phyloP scores from a whole-genome alignment of 2,797 vertebrate genomes.

The Hylomyscus alleni region DNA sequence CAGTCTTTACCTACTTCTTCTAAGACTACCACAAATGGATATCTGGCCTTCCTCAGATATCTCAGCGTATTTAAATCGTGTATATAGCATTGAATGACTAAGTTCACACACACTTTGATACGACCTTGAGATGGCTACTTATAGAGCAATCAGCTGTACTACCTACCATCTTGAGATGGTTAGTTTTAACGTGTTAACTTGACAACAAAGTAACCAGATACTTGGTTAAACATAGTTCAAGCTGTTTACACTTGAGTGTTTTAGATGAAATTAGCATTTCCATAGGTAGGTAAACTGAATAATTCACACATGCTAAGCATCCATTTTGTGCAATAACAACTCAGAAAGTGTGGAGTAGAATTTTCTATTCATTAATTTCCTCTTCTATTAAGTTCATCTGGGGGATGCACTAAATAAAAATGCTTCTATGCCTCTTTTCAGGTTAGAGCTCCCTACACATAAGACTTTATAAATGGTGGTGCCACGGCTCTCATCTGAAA shows the following conservation, averaged over 20 bases:
- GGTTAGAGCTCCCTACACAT: neutral
- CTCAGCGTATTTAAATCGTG: neutral
- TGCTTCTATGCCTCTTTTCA: neutral
- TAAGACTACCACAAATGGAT: neutral
- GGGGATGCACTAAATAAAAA: slow-evolving; percentile 1
- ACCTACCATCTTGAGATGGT: neutral
- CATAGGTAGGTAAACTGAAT: neutral
- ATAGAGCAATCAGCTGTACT: neutral
- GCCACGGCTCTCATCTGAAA: slow-evolving; percentile 17
- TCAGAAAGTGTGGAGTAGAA: neutral
- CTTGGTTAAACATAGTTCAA: neutral
- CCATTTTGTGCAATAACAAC: neutral
- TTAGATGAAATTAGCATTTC: neutral
- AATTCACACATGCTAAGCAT: neutral
- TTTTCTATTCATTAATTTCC: slow-evolving; percentile 30
- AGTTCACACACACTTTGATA: neutral
- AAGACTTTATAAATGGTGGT: neutral
- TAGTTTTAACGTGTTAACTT: neutral
- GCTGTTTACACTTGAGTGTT: neutral
- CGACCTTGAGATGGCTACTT: neutral
- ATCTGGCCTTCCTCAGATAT: neutral
- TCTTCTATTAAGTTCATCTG: slow-evolving; percentile 37
- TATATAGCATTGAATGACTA: neutral
- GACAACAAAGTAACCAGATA: neutral
- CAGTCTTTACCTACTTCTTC: neutral